A percentile compares a stretch with the other conserved stretches of the same genome.
phyloP scores from a whole-genome alignment of 2,888 invertebrate species.

The Rhodophaea formosa region DNA sequence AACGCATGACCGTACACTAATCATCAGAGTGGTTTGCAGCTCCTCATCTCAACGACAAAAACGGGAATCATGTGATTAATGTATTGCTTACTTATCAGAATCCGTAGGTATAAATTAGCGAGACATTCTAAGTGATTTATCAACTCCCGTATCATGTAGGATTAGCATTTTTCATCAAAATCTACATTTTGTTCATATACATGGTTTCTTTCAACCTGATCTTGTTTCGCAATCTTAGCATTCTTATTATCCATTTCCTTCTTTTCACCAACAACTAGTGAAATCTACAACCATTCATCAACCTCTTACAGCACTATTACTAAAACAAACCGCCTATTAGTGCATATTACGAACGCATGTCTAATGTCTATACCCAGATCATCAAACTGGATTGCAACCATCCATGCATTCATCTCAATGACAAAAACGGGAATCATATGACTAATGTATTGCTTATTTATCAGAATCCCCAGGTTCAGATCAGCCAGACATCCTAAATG shows the following conservation, averaged over 20 bases:
- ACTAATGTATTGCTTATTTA: too few relatives aligned
- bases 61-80: too few relatives aligned
- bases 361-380: background rate
- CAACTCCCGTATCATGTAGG: too few relatives aligned
- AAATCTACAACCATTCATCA: background rate
- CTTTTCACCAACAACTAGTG: too few relatives aligned
- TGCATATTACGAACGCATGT: conserved; percentile 7
- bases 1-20: conserved; percentile 1
- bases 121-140: too few relatives aligned
- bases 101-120: too few relatives aligned
- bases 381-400: conserved; percentile 41
- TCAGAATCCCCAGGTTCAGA: too few relatives aligned
- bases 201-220: too few relatives aligned
- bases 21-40: conserved; percentile 36
- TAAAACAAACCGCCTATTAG: conserved; percentile 11
- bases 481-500: too few relatives aligned
- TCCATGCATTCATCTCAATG: conserved; percentile 57
- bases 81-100: too few relatives aligned
- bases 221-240: background rate
- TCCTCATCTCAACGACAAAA: conserved; percentile 42
- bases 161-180: too few relatives aligned
- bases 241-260: background rate
- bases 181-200: too few relatives aligned
- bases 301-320: background rate
- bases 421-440: background rate